These are phyloP conservation scores for Tachysurus fulvidraco DNA, from an alignment of 2,113 vertebrate genomes.

Conservation along the genomic window DNA sequence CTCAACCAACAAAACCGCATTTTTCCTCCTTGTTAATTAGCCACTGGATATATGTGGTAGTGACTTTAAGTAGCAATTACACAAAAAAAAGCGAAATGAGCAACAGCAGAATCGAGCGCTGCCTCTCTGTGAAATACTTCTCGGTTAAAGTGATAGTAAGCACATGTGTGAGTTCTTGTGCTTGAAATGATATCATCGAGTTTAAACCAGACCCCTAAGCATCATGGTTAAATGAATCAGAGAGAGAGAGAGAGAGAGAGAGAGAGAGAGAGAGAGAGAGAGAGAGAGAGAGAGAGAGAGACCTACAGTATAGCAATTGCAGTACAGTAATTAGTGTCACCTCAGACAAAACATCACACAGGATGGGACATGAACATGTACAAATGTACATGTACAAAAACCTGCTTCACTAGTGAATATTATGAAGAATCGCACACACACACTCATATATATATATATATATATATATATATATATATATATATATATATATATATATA, in stretches of 20 bases:
- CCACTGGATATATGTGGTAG: conserved; percentile 44
- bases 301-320: not conserved
- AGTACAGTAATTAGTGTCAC: conserved; percentile 14
- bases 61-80: conserved; percentile 46
- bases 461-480: too few relatives aligned
- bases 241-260: not conserved
- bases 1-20: conserved; percentile 8
- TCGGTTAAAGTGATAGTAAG: not conserved
- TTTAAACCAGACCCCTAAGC: not conserved
- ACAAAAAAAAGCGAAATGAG: conserved; percentile 12
- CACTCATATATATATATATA: too few relatives aligned
- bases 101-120: not conserved
- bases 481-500: too few relatives aligned
- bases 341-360: conserved; percentile 22
- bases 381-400: too few relatives aligned
- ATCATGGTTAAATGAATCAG: too few relatives aligned
- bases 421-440: not conserved
- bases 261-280: not conserved
- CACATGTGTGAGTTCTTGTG: not conserved
- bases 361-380: conserved; percentile 7
- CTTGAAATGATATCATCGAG: not conserved
- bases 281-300: not conserved
- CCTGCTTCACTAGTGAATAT: not conserved
- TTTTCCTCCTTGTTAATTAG: conserved; percentile 20
- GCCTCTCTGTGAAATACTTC: conserved; percentile 22